Evolutionary conservation across 1,140 invertebrate genomes (phyloP), one percentile per base, ranked within the genome.

Genomic region (Orchestia grillus): DNA sequence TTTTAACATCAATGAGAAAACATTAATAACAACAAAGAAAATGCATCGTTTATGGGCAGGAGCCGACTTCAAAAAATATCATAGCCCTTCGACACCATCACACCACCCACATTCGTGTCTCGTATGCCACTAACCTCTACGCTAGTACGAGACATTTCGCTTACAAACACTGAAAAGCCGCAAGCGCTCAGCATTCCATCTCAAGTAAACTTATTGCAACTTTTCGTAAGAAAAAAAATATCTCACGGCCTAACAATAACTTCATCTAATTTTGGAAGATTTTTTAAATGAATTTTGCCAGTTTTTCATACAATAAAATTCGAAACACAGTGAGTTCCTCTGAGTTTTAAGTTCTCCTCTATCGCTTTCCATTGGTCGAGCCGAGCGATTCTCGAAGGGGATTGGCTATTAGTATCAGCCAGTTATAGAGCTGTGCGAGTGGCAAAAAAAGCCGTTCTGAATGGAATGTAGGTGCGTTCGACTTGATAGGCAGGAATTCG

Each of bases 81-180:
- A 43, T 16, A 11, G 11, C 28, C 4, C 88, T 90, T 90, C n/a
- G 28, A 90, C 41, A 90, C 41, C 43, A 42, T 3, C 41, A 90
- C 88, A 90, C n/a, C 43, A 90, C 6, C 88, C 88, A 90, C 88
- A 43, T 42, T 42, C 88, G 88, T 36, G 88, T 44, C 41, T 90
- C 11, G 41, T 44, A 42, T 90, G 88, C 88, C 88, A 90, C 88
- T 90, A 90, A 90, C n/a, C 88, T 90, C 88, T 90, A 4, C 87
- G 41, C 88, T 90, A 90, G 41, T 90, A 90, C 88, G 88, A 90
- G 88, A 90, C 88, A 90, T 90, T 90, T 90, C 88, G 88, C 88
- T 90, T 44, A 41, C n/a, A 90, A 90, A 90, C 88, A 90, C 43
- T 90, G 88, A 90, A 90, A 90, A 90, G 88, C 88, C 88, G 16